phyloP scores from a whole-genome alignment of 2,797 vertebrate genomes.

The Lagorchestes hirsutus region DNA sequence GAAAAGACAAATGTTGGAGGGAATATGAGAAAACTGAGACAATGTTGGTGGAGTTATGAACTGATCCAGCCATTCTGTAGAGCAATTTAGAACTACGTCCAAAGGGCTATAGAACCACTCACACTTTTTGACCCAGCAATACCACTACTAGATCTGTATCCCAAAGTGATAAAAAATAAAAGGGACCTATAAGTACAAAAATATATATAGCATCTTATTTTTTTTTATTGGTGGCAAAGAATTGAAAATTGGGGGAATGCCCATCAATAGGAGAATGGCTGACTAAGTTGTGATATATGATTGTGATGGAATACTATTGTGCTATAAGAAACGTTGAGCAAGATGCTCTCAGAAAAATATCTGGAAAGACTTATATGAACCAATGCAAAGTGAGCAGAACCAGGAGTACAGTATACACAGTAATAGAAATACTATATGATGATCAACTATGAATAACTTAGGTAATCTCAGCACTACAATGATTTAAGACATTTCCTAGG shows the following conservation, averaged over 20 bases:
- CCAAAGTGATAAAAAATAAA: background rate
- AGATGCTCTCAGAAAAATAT: background rate
- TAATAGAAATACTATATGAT: background rate
- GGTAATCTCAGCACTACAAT: background rate
- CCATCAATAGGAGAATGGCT: background rate
- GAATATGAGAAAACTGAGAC: slow-evolving; percentile 53
- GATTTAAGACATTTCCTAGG: background rate
- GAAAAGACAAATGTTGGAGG: background rate
- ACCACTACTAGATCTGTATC: background rate
- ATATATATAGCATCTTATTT: background rate
- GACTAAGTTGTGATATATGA: background rate
- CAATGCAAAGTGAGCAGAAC: background rate
- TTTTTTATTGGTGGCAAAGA: background rate
- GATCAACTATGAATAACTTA: background rate
- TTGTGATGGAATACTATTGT: background rate
- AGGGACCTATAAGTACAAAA: background rate
- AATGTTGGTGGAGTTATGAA: background rate
- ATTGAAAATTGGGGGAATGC: background rate
- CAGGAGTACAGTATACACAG: background rate
- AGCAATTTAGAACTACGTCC: background rate
- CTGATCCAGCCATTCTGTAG: background rate
- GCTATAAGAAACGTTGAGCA: background rate
- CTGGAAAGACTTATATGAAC: background rate
- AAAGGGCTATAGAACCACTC: background rate
- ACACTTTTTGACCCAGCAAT: background rate